phyloP scores from a whole-genome alignment of 2,888 invertebrate species.

The Cosmia trapezina region DNA sequence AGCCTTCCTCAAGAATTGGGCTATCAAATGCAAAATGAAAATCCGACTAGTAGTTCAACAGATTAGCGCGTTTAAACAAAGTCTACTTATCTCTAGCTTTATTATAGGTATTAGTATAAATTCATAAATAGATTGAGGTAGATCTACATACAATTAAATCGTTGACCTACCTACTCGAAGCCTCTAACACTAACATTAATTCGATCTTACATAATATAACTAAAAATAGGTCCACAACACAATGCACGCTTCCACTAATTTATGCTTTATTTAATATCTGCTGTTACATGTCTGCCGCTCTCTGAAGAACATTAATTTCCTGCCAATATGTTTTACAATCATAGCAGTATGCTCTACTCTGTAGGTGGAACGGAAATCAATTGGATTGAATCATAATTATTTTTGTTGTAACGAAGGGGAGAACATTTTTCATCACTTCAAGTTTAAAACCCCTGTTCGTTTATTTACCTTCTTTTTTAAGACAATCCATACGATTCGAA shows the following conservation, averaged over 20 bases:
- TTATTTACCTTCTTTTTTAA: not conserved
- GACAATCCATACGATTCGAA: not conserved
- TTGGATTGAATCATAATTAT: slow-evolving; percentile 7
- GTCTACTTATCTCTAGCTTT: too few relatives aligned
- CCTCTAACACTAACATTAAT: not conserved
- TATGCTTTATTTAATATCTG: slow-evolving; percentile 49
- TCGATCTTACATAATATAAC: not conserved
- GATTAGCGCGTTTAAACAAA: too few relatives aligned
- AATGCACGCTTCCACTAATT: slow-evolving; percentile 38
- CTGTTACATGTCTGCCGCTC: slow-evolving; percentile 6
- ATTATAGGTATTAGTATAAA: too few relatives aligned
- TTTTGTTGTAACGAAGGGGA: not conserved
- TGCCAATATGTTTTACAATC: slow-evolving; percentile 38
- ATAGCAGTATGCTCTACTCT: slow-evolving; percentile 18
- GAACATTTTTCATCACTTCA: not conserved
- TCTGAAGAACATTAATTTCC: slow-evolving; percentile 46
- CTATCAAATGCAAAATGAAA: too few relatives aligned
- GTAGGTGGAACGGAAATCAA: slow-evolving; percentile 17
- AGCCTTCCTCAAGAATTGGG: too few relatives aligned
- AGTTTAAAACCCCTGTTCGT: not conserved
- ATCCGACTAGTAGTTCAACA: too few relatives aligned
- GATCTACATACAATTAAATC: not conserved
- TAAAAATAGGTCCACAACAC: slow-evolving; percentile 20
- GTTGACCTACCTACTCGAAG: not conserved
- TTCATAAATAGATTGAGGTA: not conserved